phyloP scores from a whole-genome alignment of 2,888 invertebrate genomes.

The Drosophila kanekoi region DNA sequence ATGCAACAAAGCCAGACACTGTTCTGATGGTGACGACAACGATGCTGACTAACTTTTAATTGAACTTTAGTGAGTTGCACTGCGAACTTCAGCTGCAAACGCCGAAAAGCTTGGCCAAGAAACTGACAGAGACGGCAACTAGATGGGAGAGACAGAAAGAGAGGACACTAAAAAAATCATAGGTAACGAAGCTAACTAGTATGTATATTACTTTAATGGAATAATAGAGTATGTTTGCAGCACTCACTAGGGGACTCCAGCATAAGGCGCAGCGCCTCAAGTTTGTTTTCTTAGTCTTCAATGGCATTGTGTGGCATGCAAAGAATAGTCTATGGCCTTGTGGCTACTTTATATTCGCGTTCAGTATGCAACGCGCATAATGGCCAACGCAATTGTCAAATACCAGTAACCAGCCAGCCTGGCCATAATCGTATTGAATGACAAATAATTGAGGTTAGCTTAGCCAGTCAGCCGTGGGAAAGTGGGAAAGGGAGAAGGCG shows the following conservation, averaged over 20 bases:
- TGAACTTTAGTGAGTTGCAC: conserved; percentile 71
- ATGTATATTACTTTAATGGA: conserved; percentile 75
- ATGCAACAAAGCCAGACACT: conserved; percentile 15
- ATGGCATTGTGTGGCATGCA: conserved; percentile 50
- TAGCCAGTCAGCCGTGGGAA: conserved; percentile 58
- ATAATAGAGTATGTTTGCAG: conserved; percentile 78
- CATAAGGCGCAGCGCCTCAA: conserved; percentile 40
- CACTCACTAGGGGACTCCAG: conserved; percentile 11
- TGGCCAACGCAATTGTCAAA: conserved; percentile 55
- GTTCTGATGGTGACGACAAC: conserved; percentile 11
- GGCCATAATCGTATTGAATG: conserved; percentile 77
- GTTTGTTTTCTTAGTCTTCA: conserved; percentile 72
- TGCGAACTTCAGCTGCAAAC: conserved; percentile 39
- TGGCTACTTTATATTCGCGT: conserved; percentile 12
- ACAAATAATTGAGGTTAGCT: conserved; percentile 80
- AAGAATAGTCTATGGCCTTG: conserved; percentile 20
- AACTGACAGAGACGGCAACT: conserved; percentile 5
- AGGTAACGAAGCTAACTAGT: conserved; percentile 14
- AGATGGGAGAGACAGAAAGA: background rate
- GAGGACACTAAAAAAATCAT: conserved; percentile 23
- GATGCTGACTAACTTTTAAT: conserved; percentile 67
- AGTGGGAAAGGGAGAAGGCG: conserved; percentile 7
- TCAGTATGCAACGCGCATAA: conserved; percentile 53
- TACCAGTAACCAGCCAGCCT: conserved; percentile 33
- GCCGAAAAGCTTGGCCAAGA: conserved; percentile 34